Conservation (phyloP, 2,888 invertebrate genomes). For the Calameuta idolon region DNA sequence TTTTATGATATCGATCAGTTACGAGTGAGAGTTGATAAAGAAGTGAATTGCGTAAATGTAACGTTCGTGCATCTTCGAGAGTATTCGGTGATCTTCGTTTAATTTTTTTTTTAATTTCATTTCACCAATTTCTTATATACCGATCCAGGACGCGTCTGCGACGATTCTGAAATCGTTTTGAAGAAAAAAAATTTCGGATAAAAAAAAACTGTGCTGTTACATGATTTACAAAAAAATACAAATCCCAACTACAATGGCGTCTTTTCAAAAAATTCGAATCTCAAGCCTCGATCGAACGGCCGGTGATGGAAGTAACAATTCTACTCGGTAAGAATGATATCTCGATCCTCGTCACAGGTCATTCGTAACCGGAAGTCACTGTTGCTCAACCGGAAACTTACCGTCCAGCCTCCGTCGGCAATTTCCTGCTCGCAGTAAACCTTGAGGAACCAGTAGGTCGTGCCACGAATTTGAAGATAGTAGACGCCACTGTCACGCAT, state of each 20-base stretch:
- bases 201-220: too few species aligned
- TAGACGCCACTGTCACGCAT: conserved; percentile 90
- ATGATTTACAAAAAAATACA: background rate
- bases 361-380: background rate
- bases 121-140: background rate
- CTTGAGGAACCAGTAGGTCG: conserved; percentile 93
- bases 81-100: background rate
- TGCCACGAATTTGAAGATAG: conserved; percentile 90
- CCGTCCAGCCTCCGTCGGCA: conserved; percentile 94
- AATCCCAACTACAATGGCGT: background rate
- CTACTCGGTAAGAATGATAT: background rate
- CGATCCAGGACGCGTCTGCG: background rate
- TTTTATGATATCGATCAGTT: background rate
- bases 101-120: background rate
- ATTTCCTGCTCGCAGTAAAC: conserved; percentile 91
- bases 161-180: too few species aligned
- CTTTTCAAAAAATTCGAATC: background rate
- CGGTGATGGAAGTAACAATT: background rate
- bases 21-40: background rate
- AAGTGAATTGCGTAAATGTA: background rate
- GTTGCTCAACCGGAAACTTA: conserved; percentile 67
- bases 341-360: background rate
- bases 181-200: too few species aligned
- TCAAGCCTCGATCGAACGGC: background rate
- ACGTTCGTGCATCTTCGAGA: background rate